Base-by-base conservation (phyloP, 2,797 vertebrate genomes). In the Scyliorhinus canicula region DNA sequence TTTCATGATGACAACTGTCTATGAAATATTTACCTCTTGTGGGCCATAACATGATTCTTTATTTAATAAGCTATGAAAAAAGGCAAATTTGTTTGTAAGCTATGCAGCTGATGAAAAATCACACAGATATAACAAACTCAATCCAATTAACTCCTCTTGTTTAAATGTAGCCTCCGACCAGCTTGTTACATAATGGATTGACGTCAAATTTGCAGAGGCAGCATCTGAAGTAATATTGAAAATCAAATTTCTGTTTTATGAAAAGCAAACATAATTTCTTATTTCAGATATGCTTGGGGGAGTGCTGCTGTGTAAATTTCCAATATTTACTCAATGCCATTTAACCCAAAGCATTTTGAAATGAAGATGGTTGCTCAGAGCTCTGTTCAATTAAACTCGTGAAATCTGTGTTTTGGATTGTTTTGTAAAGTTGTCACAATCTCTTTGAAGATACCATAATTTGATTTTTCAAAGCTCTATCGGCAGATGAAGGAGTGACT, bases 81-180 rank as follows among this genome's bases (percentile, higher is more conserved):
- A 65, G 63, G 6, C 4, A 47, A 52, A 94, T 19, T 71, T 74
- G 47, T 24, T 74, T n/a, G 65, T 94, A 16, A 47, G 26, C 28
- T 31, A 9, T 31, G 65, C 9, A 3, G 71, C 12, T 94, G 69
- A 69, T n/a, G 74, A 50, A 69, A 82, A 94, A 71, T 11, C 93
- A 74, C n/a, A 11, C 71, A 52, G 5, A 35, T 35, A 19, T 16
- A 74, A 94, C 47, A 74, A 71, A 52, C 93, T 55, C 93, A 50
- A 94, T 52, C 47, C 44, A 94, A 52, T 74, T 94, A 50, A 67
- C 47, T 55, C 28, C 47, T 94, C 47, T 94, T 74, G 67, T 94
- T 74, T 71, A 35, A 35, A 31, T 94, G 91, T 55, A 52, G 28
- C 65, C 93, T 94, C 28, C 35, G 47, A 71, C 93, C 67, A 31